These are phyloP conservation scores for Idris sp. DNA, from an alignment of 1,140 invertebrate species.

Conservation along the genomic window DNA sequence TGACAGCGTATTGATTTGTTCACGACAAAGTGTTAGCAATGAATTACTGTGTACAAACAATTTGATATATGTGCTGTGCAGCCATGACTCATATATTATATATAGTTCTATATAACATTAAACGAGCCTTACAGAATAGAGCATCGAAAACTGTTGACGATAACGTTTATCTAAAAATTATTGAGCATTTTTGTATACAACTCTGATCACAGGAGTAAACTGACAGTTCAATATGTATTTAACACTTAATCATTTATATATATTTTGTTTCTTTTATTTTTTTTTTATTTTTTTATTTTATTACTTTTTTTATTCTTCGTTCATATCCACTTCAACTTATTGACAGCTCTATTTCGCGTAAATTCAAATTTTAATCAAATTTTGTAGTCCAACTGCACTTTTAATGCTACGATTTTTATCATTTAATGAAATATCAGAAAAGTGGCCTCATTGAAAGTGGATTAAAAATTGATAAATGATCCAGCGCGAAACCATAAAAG, in stretches of 20 bases:
- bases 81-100: slow-evolving; percentile 25
- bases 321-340: slow-evolving; percentile 9
- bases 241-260: too few relatives aligned
- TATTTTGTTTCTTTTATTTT: too few relatives aligned
- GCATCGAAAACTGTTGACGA: slow-evolving; percentile 24
- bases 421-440: slow-evolving; percentile 26
- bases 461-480: slow-evolving; percentile 30
- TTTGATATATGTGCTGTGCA: slow-evolving; percentile 49
- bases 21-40: slow-evolving; percentile 38
- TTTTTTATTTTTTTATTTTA: too few relatives aligned
- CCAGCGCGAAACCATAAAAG: slow-evolving; percentile 1
- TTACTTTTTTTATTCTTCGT: too few relatives aligned
- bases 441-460: slow-evolving; percentile 11
- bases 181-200: slow-evolving; percentile 28
- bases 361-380: slow-evolving; percentile 35
- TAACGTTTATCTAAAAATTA: slow-evolving; percentile 48
- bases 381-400: neutral
- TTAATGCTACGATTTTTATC: slow-evolving; percentile 27
- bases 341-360: slow-evolving; percentile 4
- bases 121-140: too few relatives aligned
- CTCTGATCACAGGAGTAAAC: too few relatives aligned
- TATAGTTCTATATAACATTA: too few relatives aligned
- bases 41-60: slow-evolving; percentile 45
- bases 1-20: slow-evolving; percentile 45
- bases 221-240: too few relatives aligned